Evolutionary conservation across 2,888 invertebrate genomes (phyloP).

Genomic region (Latrodectus hesperus): DNA sequence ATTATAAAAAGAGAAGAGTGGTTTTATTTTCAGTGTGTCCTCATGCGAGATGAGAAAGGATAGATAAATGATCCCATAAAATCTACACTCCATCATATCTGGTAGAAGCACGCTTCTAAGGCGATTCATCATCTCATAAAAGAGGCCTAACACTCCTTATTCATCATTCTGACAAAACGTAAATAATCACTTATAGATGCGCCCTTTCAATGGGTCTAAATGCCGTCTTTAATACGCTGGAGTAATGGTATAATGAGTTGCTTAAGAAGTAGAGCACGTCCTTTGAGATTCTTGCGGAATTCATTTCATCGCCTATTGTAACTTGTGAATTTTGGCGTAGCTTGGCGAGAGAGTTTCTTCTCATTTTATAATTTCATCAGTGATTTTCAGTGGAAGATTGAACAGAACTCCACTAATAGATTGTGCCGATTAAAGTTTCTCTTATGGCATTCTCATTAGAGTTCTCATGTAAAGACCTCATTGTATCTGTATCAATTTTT

Average conservation of each 20-base stretch:
- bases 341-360: too few relatives aligned
- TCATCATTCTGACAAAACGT: slow-evolving; percentile 34
- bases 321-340: too few relatives aligned
- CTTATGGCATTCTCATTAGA: too few relatives aligned
- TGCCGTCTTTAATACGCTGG: not conserved
- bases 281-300: not conserved
- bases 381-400: too few relatives aligned
- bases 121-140: slow-evolving; percentile 34
- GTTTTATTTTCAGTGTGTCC: too few relatives aligned
- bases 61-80: slow-evolving; percentile 35
- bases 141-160: slow-evolving; percentile 17
- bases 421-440: too few relatives aligned
- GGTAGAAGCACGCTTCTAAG: slow-evolving; percentile 1
- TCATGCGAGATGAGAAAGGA: not conserved
- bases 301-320: not conserved
- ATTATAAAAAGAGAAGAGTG: too few relatives aligned
- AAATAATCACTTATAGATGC: slow-evolving; percentile 9
- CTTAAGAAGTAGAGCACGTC: not conserved
- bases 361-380: too few relatives aligned
- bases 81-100: slow-evolving; percentile 15
- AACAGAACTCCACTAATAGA: too few relatives aligned
- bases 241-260: not conserved
- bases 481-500: too few relatives aligned
- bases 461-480: too few relatives aligned
- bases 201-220: not conserved